Evolutionary conservation across 1,140 invertebrate species (phyloP).

Genomic region (Trichonephila clavata): DNA sequence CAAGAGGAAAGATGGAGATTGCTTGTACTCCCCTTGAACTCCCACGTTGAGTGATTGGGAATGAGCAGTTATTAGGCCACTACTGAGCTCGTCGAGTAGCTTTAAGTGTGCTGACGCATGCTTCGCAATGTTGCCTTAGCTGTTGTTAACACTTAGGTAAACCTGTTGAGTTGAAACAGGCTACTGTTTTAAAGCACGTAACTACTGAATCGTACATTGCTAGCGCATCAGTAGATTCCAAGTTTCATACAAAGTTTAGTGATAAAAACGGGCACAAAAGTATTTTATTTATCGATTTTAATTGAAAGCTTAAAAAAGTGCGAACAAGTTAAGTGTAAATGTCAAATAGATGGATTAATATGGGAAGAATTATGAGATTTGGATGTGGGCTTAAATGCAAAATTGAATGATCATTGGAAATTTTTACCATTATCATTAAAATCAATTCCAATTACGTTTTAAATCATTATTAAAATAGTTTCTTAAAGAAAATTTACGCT

Average conservation of each 20-base stretch:
- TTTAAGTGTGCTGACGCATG: conserved; percentile 58
- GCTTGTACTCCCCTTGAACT: conserved; percentile 64
- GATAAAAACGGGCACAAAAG: not conserved
- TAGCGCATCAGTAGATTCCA: not conserved
- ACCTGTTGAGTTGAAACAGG: conserved; percentile 57
- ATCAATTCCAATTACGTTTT: too few relatives aligned
- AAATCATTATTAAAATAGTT: too few relatives aligned
- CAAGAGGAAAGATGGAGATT: conserved; percentile 45
- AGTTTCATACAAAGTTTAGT: not conserved
- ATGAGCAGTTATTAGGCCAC: conserved; percentile 72
- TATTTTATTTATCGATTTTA: too few relatives aligned
- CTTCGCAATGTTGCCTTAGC: conserved; percentile 42
- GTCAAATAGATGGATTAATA: too few relatives aligned
- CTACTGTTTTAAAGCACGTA: not conserved
- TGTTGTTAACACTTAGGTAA: conserved; percentile 31
- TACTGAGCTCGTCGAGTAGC: conserved; percentile 10
- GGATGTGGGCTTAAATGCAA: too few relatives aligned
- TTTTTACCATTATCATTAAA: too few relatives aligned
- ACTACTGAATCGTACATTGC: not conserved
- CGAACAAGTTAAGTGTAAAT: too few relatives aligned
- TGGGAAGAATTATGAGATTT: too few relatives aligned
- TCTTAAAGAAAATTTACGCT: too few relatives aligned
- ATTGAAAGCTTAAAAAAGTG: too few relatives aligned
- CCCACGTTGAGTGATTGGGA: conserved; percentile 60
- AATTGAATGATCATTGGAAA: too few relatives aligned